phyloP scores from a whole-genome alignment of 2,113 vertebrate genomes.

The Sisor rabdophorus region DNA sequence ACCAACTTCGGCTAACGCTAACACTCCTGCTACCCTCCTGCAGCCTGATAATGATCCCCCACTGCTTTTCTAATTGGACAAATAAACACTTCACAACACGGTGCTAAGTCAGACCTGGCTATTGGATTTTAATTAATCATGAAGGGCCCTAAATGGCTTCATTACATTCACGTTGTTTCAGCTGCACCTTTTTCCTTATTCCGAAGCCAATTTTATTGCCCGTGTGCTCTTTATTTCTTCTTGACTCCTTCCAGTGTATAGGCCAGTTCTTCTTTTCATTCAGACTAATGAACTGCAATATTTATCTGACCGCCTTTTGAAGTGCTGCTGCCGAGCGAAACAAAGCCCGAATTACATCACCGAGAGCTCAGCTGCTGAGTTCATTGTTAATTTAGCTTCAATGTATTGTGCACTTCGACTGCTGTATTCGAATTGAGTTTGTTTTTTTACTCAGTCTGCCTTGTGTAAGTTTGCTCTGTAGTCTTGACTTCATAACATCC shows the following conservation, averaged over 20 bases:
- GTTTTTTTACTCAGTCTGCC: slow-evolving; percentile 28
- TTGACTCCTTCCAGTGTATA: slow-evolving; percentile 49
- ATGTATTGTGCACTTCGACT: slow-evolving; percentile 44
- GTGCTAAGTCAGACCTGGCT: slow-evolving; percentile 66
- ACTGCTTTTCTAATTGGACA: slow-evolving; percentile 98
- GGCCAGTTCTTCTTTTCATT: slow-evolving; percentile 40
- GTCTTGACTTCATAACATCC: slow-evolving; percentile 40
- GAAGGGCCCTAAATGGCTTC: slow-evolving; percentile 71
- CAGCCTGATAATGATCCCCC: slow-evolving; percentile 91
- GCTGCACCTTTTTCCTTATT: slow-evolving; percentile 62
- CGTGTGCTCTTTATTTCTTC: slow-evolving; percentile 65
- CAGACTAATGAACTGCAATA: slow-evolving; percentile 55
- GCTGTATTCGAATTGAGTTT: slow-evolving; percentile 34
- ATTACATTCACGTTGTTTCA: slow-evolving; percentile 75
- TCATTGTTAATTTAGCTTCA: slow-evolving; percentile 59
- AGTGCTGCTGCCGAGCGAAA: slow-evolving; percentile 30
- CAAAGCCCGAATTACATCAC: slow-evolving; percentile 30
- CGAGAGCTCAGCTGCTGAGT: slow-evolving; percentile 10
- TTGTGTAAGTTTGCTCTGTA: slow-evolving; percentile 33
- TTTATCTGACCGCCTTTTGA: slow-evolving; percentile 48
- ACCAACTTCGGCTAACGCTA: slow-evolving; percentile 51
- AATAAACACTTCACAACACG: slow-evolving; percentile 91
- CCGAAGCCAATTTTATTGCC: slow-evolving; percentile 60
- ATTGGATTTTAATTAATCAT: slow-evolving; percentile 79
- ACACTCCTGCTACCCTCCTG: slow-evolving; percentile 68